Base-by-base conservation (phyloP, 2,888 invertebrate species). In the Lomographa bimaculata region DNA sequence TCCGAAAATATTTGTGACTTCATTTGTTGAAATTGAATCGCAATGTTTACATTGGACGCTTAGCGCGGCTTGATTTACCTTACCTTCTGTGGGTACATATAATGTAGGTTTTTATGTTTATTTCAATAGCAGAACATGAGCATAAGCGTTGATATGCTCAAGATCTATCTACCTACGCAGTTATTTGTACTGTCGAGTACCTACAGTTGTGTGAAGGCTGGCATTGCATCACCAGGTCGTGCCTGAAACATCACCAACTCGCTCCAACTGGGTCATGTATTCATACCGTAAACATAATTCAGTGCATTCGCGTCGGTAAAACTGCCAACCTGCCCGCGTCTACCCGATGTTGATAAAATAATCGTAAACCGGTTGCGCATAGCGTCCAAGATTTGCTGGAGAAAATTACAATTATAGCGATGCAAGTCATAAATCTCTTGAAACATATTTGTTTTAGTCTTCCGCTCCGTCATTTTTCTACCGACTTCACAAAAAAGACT, bases 181-280 rank as follows among this genome's bases (percentile, higher is more conserved):
- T 48, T 57, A 59, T 59, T 61, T 50, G 46, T 66, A 60, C 51
- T 64, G 58, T 64, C 62, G 62, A 63, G 54, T 62, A 53, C 50
- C 55, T 61, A 52, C 48, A 39, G 44, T 48, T 35, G 37, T 57
- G 60, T 64, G 65, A 70, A 68, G 69, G 61, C 57, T 61, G 49
- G 43, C 37, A 61, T 83, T 81, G 64, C 84, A 79, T 80, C 83
- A 84, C 60, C 56, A 52, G 50, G 50, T 45, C 21, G 37, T 57
- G 56, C 54, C 75, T 78, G 76, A 74, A 82, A 77, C 70, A 63
- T 52, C 60, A 69, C 61, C 64, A 63, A 65, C 71, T 63, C 62
- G 71, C 64, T 79, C 72, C 77, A 87, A 84, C 62, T 85, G 61
- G 85, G 85, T 84, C 85, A 83, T 76, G 74, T 71, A 73, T 73